These are phyloP conservation scores for Sympetrum striolatum DNA, from an alignment of 2,888 invertebrate species.

Conservation along the genomic window DNA sequence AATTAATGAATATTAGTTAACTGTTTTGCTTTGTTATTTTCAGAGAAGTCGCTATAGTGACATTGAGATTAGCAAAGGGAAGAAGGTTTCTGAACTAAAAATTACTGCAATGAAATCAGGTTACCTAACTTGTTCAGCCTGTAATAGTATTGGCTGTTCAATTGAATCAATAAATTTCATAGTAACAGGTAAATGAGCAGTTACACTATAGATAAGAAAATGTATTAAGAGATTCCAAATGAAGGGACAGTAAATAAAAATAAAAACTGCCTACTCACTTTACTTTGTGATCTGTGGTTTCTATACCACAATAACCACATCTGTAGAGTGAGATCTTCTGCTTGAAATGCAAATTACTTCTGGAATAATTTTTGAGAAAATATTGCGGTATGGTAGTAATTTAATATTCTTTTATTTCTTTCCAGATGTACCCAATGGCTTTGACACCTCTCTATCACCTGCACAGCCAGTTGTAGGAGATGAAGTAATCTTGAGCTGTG, in stretches of 20 bases:
- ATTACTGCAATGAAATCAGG: constrained; percentile 53
- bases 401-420: constrained; percentile 46
- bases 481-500: constrained; percentile 65
- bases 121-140: constrained; percentile 56
- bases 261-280: too few relatives aligned
- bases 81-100: constrained; percentile 47
- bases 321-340: too few relatives aligned
- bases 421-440: constrained; percentile 61
- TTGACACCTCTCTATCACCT: constrained; percentile 56
- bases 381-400: too few relatives aligned
- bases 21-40: constrained; percentile 47
- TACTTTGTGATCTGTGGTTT: too few relatives aligned
- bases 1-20: background rate
- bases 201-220: background rate
- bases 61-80: background rate
- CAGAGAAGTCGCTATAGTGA: constrained; percentile 3
- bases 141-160: constrained; percentile 56
- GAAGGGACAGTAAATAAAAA: too few relatives aligned
- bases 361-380: too few relatives aligned
- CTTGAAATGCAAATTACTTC: too few relatives aligned
- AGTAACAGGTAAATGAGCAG: constrained; percentile 55
- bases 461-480: constrained; percentile 63
- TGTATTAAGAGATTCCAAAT: too few relatives aligned
- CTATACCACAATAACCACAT: too few relatives aligned
- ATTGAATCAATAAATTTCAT: constrained; percentile 53